phyloP scores from a whole-genome alignment of 2,888 invertebrate species.

The Balanococcus diminutus region DNA sequence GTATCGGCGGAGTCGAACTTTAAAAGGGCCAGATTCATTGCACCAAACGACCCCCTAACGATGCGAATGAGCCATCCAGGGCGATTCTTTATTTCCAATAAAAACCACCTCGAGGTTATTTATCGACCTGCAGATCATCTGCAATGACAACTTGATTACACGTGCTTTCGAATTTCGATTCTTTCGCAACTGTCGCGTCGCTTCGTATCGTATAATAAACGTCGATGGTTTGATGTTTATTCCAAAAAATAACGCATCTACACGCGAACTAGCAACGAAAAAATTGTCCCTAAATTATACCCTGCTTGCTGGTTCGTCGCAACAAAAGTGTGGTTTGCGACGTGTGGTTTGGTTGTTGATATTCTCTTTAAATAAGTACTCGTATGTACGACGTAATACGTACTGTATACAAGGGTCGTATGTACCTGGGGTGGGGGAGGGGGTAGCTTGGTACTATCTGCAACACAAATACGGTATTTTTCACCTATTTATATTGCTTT shows the following conservation, averaged over 20 bases:
- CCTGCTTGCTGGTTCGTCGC: background rate
- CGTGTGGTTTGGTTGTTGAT: too few species aligned
- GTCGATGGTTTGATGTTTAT: background rate
- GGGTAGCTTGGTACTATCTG: background rate
- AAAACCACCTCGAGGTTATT: background rate
- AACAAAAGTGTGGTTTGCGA: too few species aligned
- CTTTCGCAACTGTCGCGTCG: too few species aligned
- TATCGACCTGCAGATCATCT: background rate
- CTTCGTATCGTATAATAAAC: background rate
- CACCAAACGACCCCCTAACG: background rate
- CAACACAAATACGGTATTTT: background rate
- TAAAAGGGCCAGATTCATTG: background rate
- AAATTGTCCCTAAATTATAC: background rate
- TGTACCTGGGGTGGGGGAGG: background rate
- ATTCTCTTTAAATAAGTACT: too few species aligned
- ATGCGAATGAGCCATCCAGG: background rate
- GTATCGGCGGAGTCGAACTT: background rate
- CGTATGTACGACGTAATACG: too few species aligned
- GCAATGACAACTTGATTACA: background rate
- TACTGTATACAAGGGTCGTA: too few species aligned
- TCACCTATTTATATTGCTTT: constrained; percentile 9
- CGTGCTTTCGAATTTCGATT: background rate
- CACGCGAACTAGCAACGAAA: too few species aligned
- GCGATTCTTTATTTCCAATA: background rate
- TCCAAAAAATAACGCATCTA: background rate